Percentiles rank a stretch among this genome's conserved stretches.
These are phyloP conservation scores for Pomacea maculata DNA, from an alignment of 1,140 invertebrate species.

Conservation along the genomic window DNA sequence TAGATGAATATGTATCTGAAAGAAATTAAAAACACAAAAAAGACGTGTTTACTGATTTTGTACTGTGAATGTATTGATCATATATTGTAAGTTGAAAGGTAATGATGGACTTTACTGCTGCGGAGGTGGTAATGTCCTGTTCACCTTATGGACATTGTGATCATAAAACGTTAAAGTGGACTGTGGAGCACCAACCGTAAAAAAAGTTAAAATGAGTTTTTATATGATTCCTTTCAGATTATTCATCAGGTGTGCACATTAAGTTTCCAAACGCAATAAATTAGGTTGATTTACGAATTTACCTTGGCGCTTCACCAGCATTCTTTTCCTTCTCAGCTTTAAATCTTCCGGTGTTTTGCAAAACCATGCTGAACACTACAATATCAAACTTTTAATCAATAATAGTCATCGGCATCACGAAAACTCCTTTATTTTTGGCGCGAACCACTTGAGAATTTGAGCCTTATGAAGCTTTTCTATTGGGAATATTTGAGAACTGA, in stretches of 20 bases:
- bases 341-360: constrained; percentile 57
- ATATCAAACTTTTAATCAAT: background rate
- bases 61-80: no score
- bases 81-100: no score
- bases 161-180: background rate
- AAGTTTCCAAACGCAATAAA: no score
- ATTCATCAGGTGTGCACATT: no score
- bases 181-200: background rate
- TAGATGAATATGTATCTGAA: no score
- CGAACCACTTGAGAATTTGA: background rate
- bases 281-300: background rate
- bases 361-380: constrained; percentile 43
- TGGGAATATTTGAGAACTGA: background rate
- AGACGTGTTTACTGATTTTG: no score
- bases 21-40: no score
- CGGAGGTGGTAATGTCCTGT: no score
- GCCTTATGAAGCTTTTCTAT: background rate
- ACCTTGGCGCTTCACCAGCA: background rate
- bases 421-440: no score
- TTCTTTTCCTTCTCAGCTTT: constrained; percentile 42
- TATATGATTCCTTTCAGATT: no score
- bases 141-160: no score
- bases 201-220: background rate
- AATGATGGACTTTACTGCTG: no score
- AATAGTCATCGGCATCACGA: background rate